These are phyloP conservation scores for Sterna hirundo DNA, from an alignment of 2,113 vertebrate genomes.

Conservation along the genomic window DNA sequence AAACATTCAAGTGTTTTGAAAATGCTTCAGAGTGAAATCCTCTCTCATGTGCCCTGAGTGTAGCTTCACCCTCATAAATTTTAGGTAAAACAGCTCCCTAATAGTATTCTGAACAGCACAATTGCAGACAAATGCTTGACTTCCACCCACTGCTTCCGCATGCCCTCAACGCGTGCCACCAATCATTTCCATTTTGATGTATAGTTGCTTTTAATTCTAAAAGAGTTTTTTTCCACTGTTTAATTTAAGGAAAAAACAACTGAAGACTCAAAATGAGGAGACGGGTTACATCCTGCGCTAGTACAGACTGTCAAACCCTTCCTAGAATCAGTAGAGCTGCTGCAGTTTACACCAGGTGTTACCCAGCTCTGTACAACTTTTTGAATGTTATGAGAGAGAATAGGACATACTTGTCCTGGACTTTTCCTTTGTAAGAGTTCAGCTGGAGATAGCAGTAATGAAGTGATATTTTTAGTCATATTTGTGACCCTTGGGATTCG, in stretches of 20 bases:
- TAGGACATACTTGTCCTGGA: background rate
- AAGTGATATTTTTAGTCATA: background rate
- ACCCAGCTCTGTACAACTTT: background rate
- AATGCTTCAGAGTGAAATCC: background rate
- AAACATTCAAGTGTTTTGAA: conserved; percentile 29
- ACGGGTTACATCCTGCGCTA: background rate
- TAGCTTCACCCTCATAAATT: background rate
- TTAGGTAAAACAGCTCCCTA: background rate
- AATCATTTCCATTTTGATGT: background rate
- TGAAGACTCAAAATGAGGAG: background rate
- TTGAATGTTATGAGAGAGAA: background rate
- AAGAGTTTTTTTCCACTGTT: background rate
- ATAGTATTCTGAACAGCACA: background rate
- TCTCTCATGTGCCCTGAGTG: background rate
- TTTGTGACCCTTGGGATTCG: background rate
- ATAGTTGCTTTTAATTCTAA: background rate
- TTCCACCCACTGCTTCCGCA: background rate
- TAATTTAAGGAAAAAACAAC: background rate
- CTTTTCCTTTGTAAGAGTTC: background rate
- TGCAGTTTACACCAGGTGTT: background rate
- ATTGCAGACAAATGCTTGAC: background rate
- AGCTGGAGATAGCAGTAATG: background rate
- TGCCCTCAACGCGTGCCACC: background rate
- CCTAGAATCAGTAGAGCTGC: background rate
- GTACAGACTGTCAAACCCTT: background rate